phyloP scores from a whole-genome alignment of 2,113 vertebrate species.

The Oplegnathus fasciatus region DNA sequence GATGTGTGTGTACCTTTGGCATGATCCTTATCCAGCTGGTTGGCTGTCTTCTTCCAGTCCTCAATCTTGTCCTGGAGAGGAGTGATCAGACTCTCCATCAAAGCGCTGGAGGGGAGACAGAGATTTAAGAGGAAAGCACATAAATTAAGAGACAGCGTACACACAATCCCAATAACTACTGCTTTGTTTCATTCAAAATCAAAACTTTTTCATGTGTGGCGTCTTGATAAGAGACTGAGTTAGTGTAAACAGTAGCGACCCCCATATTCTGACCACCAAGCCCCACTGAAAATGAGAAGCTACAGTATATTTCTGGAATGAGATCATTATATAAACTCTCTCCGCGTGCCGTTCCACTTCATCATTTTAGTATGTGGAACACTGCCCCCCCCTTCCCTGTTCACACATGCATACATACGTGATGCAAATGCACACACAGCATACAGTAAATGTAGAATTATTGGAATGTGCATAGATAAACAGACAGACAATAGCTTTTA shows the following conservation, averaged over 20 bases:
- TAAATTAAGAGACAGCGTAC: not conserved
- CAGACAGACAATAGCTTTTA: not conserved
- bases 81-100: constrained; percentile 97
- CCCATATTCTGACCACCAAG: not conserved
- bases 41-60: constrained; percentile 98
- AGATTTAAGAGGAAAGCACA: not conserved
- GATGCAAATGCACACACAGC: not conserved
- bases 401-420: not conserved
- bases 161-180: not conserved
- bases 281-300: constrained; percentile 7
- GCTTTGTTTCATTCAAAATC: constrained; percentile 1
- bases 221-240: constrained; percentile 1
- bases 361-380: constrained; percentile 35
- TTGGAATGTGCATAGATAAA: not conserved
- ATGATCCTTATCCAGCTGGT: constrained; percentile 97
- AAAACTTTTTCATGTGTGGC: not conserved
- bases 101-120: constrained; percentile 83
- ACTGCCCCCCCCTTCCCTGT: not conserved
- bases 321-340: constrained; percentile 23
- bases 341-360: constrained; percentile 22
- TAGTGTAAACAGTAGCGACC: not conserved
- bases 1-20: constrained; percentile 89
- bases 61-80: constrained; percentile 98
- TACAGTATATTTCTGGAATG: constrained; percentile 10
- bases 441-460: not conserved